Percentiles rank a stretch among this genome's conserved stretches.
Conservation (phyloP, 2,888 invertebrate species). For the Philhelius pedissequus region DNA sequence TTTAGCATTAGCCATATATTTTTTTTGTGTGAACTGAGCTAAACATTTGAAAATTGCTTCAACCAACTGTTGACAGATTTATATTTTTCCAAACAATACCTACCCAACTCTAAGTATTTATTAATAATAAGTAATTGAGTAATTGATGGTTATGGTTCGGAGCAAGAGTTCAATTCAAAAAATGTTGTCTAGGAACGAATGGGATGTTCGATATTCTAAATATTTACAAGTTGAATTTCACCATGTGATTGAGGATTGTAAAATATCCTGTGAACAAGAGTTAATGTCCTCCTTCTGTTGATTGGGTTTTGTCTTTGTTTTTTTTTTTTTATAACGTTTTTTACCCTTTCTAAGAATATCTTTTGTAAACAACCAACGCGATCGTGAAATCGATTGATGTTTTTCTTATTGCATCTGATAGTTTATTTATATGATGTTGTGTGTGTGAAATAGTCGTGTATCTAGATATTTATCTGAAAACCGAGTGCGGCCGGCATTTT, state of each 20-base stretch:
- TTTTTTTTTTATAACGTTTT: conserved; percentile 8
- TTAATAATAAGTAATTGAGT: no score
- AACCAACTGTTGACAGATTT: conserved; percentile 58
- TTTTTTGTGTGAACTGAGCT: background rate
- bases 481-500: conserved; percentile 32
- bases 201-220: conserved; percentile 17
- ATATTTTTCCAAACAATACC: conserved; percentile 46
- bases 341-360: conserved; percentile 23
- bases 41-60: background rate
- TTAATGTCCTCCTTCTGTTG: background rate
- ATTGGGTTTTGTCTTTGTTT: background rate
- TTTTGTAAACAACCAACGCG: conserved; percentile 49
- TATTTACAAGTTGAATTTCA: conserved; percentile 39
- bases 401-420: conserved; percentile 46
- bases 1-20: conserved; percentile 18
- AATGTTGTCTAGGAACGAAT: conserved; percentile 19
- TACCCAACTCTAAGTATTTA: background rate
- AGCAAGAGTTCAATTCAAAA: conserved; percentile 31
- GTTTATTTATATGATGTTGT: conserved; percentile 56
- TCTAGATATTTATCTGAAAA: background rate
- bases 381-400: conserved; percentile 62
- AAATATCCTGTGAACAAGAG: conserved; percentile 46
- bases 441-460: background rate
- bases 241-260: conserved; percentile 39
- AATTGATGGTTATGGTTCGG: background rate